Conservation (phyloP, 2,888 invertebrate species). For the Camptogramma bilineatum region DNA sequence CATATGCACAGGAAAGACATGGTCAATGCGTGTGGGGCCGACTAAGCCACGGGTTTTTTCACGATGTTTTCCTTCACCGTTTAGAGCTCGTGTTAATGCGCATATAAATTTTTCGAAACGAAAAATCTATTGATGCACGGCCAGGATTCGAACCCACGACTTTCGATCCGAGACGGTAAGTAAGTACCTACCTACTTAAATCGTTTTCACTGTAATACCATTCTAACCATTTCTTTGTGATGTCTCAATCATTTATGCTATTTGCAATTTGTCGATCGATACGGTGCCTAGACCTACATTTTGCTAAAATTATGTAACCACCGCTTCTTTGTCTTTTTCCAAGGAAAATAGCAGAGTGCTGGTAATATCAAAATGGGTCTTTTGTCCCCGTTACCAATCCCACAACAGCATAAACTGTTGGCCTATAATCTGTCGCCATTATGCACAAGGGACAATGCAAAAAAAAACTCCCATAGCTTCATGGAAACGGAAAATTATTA, state of each 20-base stretch:
- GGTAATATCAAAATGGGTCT: conserved; percentile 60
- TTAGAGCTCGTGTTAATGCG: too few species aligned
- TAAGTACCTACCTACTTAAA: not conserved
- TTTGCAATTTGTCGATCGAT: conserved; percentile 32
- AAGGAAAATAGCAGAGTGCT: conserved; percentile 59
- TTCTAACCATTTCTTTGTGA: conserved; percentile 11
- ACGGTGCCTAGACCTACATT: conserved; percentile 30
- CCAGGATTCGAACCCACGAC: too few species aligned
- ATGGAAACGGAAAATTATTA: conserved; percentile 75
- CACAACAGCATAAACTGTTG: conserved; percentile 69
- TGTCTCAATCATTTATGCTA: conserved; percentile 35
- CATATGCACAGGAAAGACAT: too few species aligned
- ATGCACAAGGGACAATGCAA: conserved; percentile 76
- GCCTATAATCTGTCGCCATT: conserved; percentile 60
- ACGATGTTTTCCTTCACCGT: too few species aligned
- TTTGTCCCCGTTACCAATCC: conserved; percentile 74
- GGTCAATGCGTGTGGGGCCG: too few species aligned
- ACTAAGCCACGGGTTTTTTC: too few species aligned
- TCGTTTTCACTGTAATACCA: not conserved
- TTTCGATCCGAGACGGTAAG: too few species aligned
- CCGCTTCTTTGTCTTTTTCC: conserved; percentile 66
- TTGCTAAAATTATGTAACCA: conserved; percentile 51
- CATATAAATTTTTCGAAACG: too few species aligned
- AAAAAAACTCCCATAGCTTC: conserved; percentile 67
- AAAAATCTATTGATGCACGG: too few species aligned